These are phyloP conservation scores for Xestia rhomboidea DNA, from an alignment of 2,888 invertebrate species.

Conservation along the genomic window DNA sequence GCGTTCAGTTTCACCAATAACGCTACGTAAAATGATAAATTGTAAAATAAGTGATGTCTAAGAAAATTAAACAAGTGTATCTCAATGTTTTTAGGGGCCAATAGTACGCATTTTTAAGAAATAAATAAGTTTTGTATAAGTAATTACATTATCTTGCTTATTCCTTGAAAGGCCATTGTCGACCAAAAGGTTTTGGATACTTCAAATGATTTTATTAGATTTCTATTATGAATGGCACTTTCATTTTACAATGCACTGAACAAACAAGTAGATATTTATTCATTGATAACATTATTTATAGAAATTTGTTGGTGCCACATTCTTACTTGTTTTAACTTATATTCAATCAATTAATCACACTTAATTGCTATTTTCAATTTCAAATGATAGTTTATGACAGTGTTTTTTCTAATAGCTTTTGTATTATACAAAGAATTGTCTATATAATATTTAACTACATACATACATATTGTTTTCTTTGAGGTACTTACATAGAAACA, in stretches of 20 bases:
- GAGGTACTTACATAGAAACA: conserved; percentile 39
- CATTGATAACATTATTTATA: conserved; percentile 47
- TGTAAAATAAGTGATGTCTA: too few species aligned
- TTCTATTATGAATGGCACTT: conserved; percentile 40
- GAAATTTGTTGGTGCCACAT: conserved; percentile 53
- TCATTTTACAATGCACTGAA: conserved; percentile 27
- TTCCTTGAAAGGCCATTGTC: conserved; percentile 58
- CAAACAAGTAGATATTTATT: conserved; percentile 46
- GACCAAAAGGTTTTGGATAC: conserved; percentile 3
- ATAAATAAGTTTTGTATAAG: too few species aligned
- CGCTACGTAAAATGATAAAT: too few species aligned
- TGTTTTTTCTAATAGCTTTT: conserved; percentile 16
- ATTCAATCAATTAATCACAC: conserved; percentile 29
- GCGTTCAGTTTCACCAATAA: too few species aligned
- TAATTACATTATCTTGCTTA: too few species aligned
- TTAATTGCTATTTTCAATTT: conserved; percentile 23
- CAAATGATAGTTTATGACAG: conserved; percentile 31
- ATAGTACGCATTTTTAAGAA: too few species aligned
- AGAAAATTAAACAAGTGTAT: too few species aligned
- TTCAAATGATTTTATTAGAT: conserved; percentile 1
- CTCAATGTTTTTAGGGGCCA: too few species aligned
- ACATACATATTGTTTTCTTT: conserved; percentile 45
- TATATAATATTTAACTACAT: conserved; percentile 53
- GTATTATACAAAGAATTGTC: conserved; percentile 35
- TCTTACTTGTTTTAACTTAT: conserved; percentile 21